These are phyloP conservation scores for Meandrusa payeni DNA, from an alignment of 2,888 invertebrate genomes.

Conservation along the genomic window DNA sequence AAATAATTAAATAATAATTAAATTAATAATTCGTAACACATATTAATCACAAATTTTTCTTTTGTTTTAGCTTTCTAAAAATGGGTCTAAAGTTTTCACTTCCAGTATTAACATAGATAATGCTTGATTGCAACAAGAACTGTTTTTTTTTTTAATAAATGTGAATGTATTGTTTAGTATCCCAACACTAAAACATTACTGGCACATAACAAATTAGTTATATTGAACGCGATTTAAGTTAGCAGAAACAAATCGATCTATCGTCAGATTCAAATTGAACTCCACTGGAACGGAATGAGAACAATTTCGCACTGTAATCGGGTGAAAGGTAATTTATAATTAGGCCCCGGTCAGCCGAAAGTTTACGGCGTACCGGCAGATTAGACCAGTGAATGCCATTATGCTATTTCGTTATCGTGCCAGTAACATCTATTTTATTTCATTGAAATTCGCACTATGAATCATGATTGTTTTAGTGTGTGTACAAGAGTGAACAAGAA, in stretches of 20 bases:
- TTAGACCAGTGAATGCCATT: slow-evolving; percentile 14
- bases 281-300: slow-evolving; percentile 33
- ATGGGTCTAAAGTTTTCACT: too few relatives aligned
- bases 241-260: slow-evolving; percentile 12
- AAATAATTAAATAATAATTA: too few relatives aligned
- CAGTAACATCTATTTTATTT: slow-evolving; percentile 8
- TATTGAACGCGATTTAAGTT: slow-evolving; percentile 5
- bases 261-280: slow-evolving; percentile 18
- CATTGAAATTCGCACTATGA: background rate
- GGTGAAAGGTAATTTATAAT: slow-evolving; percentile 40
- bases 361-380: slow-evolving; percentile 13
- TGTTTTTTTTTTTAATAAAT: too few relatives aligned
- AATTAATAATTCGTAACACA: too few relatives aligned
- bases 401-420: slow-evolving; percentile 15
- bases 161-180: too few relatives aligned
- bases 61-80: too few relatives aligned
- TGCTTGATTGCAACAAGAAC: too few relatives aligned
- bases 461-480: too few relatives aligned
- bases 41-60: too few relatives aligned
- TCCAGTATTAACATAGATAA: too few relatives aligned
- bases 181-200: background rate
- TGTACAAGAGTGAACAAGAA: too few relatives aligned
- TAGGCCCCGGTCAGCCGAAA: slow-evolving; percentile 30
- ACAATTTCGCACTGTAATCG: slow-evolving; percentile 33
- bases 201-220: slow-evolving; percentile 1